Base-by-base conservation (phyloP, 2,113 vertebrate species). In the Varanus komodoensis region DNA sequence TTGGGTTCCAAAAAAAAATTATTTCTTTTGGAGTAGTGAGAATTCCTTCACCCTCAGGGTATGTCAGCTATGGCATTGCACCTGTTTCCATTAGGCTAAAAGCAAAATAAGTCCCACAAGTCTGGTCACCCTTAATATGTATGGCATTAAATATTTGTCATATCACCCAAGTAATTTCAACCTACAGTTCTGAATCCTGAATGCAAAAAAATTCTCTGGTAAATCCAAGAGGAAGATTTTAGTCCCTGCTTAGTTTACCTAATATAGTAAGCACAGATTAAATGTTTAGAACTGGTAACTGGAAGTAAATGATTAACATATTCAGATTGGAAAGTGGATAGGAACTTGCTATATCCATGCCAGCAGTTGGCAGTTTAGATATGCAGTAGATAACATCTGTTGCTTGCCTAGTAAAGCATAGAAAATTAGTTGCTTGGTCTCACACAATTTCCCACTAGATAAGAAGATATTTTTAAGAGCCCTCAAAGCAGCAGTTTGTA, bases 311-410 rank as follows among this genome's bases (percentile, higher is more conserved):
- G 79, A 1, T 34, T 11, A 29, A 25, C 68, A 7, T 27, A 34
- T 38, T 6, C 25, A 81, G 88, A 92, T 0, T 1, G 2, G 19
- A 32, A 61, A 91, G 61, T 38, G 69, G 69, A 90, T 84, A 84
- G 29, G 0, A 5, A 7, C 5, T 1, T 91, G 38, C 82, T n/a
- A 6, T 79, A 78, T 80, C 68, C 86, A 50, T n/a, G 50, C 80
- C 0, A 9, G 68, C 77, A 81, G 88, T 73, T 81, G 0, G 0
- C 52, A 11, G 2, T 89, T 78, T 86, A 29, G 2, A 78, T 68
- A 48, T 54, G 78, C 90, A 38, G 69, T 29, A 92, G 77, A n/a
- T 91, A 90, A 84, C 82, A 90, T 90, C 87, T 54, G 29, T n/a
- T 54, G 88, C 25, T 77, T 89, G 0, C 0, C 3, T 61, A 90